phyloP scores from a whole-genome alignment of 2,888 invertebrate species.

The Sinodicranocentrus sp. region DNA sequence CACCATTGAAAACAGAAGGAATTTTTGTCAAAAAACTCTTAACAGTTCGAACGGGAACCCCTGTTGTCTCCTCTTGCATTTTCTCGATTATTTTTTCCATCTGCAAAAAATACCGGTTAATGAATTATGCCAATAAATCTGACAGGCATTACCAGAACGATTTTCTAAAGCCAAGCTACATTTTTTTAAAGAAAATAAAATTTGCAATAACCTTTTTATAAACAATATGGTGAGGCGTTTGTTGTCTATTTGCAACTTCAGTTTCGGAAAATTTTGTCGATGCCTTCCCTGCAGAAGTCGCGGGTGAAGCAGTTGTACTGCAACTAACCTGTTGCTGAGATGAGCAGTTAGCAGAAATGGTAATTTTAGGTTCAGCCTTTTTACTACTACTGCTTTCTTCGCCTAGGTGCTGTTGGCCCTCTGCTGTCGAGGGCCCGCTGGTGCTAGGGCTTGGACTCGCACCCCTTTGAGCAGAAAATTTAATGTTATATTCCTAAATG shows the following conservation, averaged over 20 bases:
- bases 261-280: slow-evolving; percentile 61
- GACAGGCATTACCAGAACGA: not conserved
- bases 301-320: slow-evolving; percentile 50
- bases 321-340: slow-evolving; percentile 48
- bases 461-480: too few species aligned
- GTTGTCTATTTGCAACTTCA: slow-evolving; percentile 74
- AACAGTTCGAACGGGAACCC: slow-evolving; percentile 97
- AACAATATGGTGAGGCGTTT: slow-evolving; percentile 92
- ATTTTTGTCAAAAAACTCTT: slow-evolving; percentile 99
- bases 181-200: too few species aligned
- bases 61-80: slow-evolving; percentile 96
- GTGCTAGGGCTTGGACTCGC: slow-evolving; percentile 59
- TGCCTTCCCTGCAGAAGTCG: slow-evolving; percentile 53
- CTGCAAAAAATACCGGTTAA: slow-evolving; percentile 82
- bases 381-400: slow-evolving; percentile 50
- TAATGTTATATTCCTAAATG: too few species aligned
- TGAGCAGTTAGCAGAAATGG: slow-evolving; percentile 64
- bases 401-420: slow-evolving; percentile 24
- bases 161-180: too few species aligned
- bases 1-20: slow-evolving; percentile 94
- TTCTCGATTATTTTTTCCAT: slow-evolving; percentile 96
- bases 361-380: slow-evolving; percentile 59
- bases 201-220: slow-evolving; percentile 91
- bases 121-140: too few species aligned
- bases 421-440: slow-evolving; percentile 40